Conservation (phyloP, 2,797 vertebrate genomes). For the Fringilla coelebs region DNA sequence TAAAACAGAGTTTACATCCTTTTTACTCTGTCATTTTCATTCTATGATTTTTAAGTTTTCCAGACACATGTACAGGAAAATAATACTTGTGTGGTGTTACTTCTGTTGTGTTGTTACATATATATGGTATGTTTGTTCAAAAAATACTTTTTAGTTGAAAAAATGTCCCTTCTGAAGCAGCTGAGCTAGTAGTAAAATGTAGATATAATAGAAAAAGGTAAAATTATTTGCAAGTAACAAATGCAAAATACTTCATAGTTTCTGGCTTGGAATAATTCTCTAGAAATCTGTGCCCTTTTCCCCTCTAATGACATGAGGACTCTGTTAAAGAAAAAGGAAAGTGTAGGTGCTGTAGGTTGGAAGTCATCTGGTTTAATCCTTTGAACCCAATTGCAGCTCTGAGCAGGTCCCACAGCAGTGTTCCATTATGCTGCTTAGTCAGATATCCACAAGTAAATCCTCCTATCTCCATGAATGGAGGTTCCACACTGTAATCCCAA, state of each 20-base stretch:
- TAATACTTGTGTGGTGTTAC: not conserved
- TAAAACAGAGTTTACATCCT: not conserved
- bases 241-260: not conserved
- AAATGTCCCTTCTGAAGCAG: not conserved
- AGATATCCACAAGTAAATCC: not conserved
- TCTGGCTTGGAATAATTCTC: not conserved
- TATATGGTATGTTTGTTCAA: not conserved
- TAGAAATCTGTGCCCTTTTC: not conserved
- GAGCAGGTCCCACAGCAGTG: not conserved
- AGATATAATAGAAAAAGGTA: not conserved
- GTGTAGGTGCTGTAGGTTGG: not conserved
- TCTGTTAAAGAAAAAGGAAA: not conserved
- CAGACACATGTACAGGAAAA: not conserved
- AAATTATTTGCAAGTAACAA: not conserved
- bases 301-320: not conserved
- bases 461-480: fast-evolving
- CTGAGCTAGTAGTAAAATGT: not conserved
- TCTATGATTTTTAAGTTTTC: not conserved
- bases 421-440: not conserved
- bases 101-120: not conserved
- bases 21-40: not conserved
- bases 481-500: not conserved
- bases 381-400: not conserved
- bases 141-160: not conserved
- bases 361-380: not conserved